phyloP scores from a whole-genome alignment of 2,888 invertebrate genomes.

The Thera britannica region DNA sequence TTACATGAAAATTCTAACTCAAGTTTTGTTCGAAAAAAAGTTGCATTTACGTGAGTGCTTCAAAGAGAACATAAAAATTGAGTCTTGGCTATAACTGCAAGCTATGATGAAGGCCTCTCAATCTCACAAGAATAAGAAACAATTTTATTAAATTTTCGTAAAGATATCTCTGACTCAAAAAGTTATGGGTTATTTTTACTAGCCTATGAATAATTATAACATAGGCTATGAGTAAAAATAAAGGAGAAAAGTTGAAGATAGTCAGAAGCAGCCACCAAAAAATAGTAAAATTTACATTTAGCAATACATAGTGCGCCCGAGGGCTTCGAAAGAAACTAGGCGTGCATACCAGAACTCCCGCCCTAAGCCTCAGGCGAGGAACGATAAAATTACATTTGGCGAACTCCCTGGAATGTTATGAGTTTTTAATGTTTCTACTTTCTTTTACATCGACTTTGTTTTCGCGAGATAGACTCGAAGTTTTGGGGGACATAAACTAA shows the following conservation, averaged over 20 bases:
- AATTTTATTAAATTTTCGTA: too few species aligned
- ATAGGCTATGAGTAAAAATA: not conserved
- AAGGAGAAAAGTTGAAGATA: not conserved
- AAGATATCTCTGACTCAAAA: not conserved
- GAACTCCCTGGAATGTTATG: constrained; percentile 43
- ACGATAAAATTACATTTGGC: constrained; percentile 49
- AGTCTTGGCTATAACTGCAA: too few species aligned
- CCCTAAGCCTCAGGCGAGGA: constrained; percentile 47
- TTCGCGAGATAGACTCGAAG: constrained; percentile 30
- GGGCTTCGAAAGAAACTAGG: constrained; percentile 40
- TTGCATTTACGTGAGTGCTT: too few species aligned
- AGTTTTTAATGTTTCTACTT: constrained; percentile 46
- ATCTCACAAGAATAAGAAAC: too few species aligned
- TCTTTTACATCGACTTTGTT: constrained; percentile 42
- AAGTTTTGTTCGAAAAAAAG: too few species aligned
- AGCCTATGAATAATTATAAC: too few species aligned
- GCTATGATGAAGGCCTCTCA: too few species aligned
- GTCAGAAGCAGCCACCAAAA: constrained; percentile 2
- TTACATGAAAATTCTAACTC: too few species aligned
- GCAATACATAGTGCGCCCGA: constrained; percentile 36
- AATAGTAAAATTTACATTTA: constrained; percentile 26
- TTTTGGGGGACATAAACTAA: constrained; percentile 16
- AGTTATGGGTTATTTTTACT: not conserved
- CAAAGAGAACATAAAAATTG: too few species aligned
- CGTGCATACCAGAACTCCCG: constrained; percentile 35